phyloP scores from a whole-genome alignment of 2,113 vertebrate genomes.

The Triplophysa siluroides region DNA sequence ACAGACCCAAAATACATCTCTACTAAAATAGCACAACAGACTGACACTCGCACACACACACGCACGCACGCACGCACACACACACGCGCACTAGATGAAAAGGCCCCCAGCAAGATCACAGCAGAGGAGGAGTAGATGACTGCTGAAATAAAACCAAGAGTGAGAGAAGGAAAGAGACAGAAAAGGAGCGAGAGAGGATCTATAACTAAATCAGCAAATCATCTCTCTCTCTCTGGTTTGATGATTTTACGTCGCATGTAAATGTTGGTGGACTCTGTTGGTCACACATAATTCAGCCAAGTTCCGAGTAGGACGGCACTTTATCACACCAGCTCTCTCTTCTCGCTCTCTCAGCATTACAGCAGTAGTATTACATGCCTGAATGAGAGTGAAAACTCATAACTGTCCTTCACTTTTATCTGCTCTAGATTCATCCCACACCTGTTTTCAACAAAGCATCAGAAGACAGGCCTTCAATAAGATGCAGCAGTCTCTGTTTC shows the following conservation, averaged over 20 bases:
- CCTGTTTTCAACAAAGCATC: constrained; percentile 69
- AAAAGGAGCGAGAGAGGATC: constrained; percentile 2
- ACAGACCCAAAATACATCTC: constrained; percentile 77
- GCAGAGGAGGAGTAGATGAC: constrained; percentile 66
- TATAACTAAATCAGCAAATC: constrained; percentile 46
- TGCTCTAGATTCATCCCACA: constrained; percentile 54
- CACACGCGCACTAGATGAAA: constrained; percentile 33
- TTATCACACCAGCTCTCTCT: background rate
- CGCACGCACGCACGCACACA: background rate
- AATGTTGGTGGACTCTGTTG: constrained; percentile 39
- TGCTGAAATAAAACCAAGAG: constrained; percentile 69
- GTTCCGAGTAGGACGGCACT: constrained; percentile 1
- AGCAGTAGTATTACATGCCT: constrained; percentile 69
- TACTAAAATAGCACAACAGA: constrained; percentile 60
- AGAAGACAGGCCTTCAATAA: constrained; percentile 28
- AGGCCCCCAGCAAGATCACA: constrained; percentile 56
- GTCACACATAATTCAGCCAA: background rate
- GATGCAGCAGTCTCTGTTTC: background rate
- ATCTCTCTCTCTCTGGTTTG: constrained; percentile 38
- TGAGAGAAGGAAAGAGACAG: constrained; percentile 45
- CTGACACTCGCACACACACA: constrained; percentile 45
- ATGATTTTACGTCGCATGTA: constrained; percentile 57
- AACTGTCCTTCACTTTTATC: constrained; percentile 22
- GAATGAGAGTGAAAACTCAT: constrained; percentile 21
- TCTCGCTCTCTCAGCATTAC: background rate